A percentile compares a stretch with the other conserved stretches of the same genome.
Conservation (phyloP, 2,797 vertebrate genomes). For the Leptoclinus maculatus region DNA sequence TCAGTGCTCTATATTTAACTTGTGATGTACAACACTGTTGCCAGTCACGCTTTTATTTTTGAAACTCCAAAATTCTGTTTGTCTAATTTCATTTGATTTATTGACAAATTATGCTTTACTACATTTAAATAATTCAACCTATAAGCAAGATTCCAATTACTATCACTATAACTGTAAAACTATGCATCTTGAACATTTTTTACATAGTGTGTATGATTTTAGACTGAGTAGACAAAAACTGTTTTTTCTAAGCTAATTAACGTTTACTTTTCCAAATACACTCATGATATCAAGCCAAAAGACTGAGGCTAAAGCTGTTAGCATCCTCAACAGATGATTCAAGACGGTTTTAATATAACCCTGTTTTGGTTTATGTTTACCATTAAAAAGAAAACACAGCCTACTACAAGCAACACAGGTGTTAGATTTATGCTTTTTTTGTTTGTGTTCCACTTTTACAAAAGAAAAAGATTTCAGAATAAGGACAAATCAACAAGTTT, state of each 20-base stretch:
- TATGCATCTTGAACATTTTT: not conserved
- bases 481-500: not conserved
- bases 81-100: slow-evolving; percentile 1
- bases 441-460: not conserved
- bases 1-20: not conserved
- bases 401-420: not conserved
- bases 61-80: not conserved
- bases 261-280: not conserved
- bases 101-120: not conserved
- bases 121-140: not conserved
- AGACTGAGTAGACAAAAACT: not conserved
- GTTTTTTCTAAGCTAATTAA: no score
- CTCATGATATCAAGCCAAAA: not conserved
- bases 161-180: not conserved
- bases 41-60: not conserved
- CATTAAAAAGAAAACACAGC: not conserved
- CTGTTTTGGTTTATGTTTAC: not conserved
- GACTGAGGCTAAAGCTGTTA: not conserved
- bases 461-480: not conserved
- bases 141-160: not conserved
- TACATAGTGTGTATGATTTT: not conserved
- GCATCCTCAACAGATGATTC: not conserved
- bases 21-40: not conserved
- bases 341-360: not conserved
- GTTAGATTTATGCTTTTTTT: not conserved